Conservation (phyloP, 2,888 invertebrate genomes). For the Phaedon cochleariae region DNA sequence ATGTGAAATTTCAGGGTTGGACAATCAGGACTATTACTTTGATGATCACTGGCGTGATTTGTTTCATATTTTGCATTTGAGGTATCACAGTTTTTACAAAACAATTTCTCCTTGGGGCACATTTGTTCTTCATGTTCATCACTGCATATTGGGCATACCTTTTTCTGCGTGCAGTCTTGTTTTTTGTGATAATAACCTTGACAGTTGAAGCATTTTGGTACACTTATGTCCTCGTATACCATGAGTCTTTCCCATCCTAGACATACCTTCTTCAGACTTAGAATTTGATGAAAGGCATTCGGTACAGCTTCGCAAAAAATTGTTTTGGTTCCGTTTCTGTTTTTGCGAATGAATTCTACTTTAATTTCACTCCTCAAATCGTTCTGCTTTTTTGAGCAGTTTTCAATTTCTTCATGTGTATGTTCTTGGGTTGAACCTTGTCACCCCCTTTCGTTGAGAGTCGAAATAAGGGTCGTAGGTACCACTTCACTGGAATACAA, state of each 20-base stretch:
- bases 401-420: not conserved
- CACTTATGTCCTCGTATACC: slow-evolving; percentile 16
- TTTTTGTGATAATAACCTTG: slow-evolving; percentile 17
- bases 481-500: not conserved
- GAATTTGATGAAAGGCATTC: not conserved
- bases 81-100: slow-evolving; percentile 15
- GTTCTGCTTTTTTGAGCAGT: not conserved
- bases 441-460: too few species aligned
- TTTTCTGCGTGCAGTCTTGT: slow-evolving; percentile 6
- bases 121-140: slow-evolving; percentile 15
- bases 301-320: not conserved
- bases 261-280: slow-evolving; percentile 9
- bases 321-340: not conserved
- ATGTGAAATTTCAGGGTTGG: slow-evolving; percentile 1
- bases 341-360: not conserved
- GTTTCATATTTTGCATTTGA: not conserved
- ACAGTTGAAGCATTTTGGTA: slow-evolving; percentile 17
- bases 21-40: not conserved
- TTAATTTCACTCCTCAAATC: not conserved
- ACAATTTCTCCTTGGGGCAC: slow-evolving; percentile 1
- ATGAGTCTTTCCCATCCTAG: slow-evolving; percentile 17
- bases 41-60: not conserved
- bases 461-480: not conserved
- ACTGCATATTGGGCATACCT: slow-evolving; percentile 7
- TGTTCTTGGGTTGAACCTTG: not conserved